Percentiles rank a stretch among this genome's conserved stretches.
Evolutionary conservation across 1,140 invertebrate species (phyloP).

Genomic region (Sweltsa coloradensis): DNA sequence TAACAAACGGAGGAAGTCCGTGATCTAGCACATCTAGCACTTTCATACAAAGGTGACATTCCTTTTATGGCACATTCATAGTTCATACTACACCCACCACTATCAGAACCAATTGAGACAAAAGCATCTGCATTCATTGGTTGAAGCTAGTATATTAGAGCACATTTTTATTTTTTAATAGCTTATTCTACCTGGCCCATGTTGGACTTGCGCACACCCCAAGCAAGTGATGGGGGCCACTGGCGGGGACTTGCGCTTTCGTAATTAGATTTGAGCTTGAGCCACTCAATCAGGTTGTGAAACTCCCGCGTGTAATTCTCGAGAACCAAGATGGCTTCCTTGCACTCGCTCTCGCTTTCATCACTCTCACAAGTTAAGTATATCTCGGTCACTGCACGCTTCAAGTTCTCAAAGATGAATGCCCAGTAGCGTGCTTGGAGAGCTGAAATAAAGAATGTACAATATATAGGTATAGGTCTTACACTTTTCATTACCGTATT

Average conservation of each 20-base stretch:
- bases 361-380: conserved; percentile 50
- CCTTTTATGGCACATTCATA: too few relatives aligned
- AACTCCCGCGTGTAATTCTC: conserved; percentile 92
- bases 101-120: too few relatives aligned
- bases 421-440: conserved; percentile 87
- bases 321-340: conserved; percentile 83
- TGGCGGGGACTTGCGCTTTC: conserved; percentile 76
- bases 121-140: too few relatives aligned
- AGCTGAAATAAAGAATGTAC: conserved; percentile 36
- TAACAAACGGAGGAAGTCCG: too few relatives aligned
- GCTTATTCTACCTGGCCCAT: too few relatives aligned
- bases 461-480: conserved; percentile 3
- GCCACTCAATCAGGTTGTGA: conserved; percentile 82
- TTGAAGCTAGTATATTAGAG: too few relatives aligned
- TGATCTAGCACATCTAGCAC: too few relatives aligned
- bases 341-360: conserved; percentile 47
- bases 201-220: conserved; percentile 90
- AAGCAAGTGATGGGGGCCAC: conserved; percentile 76
- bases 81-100: too few relatives aligned
- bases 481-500: conserved; percentile 5
- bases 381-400: conserved; percentile 69
- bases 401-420: conserved; percentile 85
- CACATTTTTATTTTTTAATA: too few relatives aligned
- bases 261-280: conserved; percentile 85
- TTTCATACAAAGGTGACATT: too few relatives aligned